Evolutionary conservation across 2,113 vertebrate genomes (phyloP).

Genomic region (Caloenas nicobarica): DNA sequence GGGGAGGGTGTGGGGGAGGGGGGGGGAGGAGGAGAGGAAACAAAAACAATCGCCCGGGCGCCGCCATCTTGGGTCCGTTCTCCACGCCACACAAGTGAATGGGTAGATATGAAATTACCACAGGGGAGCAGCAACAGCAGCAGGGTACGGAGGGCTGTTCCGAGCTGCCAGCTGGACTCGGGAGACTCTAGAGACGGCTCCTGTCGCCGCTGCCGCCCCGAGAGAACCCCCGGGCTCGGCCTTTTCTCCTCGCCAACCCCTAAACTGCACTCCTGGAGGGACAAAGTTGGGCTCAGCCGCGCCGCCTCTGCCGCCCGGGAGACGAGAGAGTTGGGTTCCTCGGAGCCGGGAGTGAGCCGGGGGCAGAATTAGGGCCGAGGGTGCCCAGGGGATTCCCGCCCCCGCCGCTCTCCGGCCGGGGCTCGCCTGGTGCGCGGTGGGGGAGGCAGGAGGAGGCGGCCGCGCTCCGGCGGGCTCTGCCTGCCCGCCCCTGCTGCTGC

Average conservation of each 20-base stretch:
- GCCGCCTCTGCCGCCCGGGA: conserved; percentile 22
- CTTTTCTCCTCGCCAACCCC: not conserved
- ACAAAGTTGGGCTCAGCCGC: conserved; percentile 51
- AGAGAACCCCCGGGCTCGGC: conserved; percentile 4
- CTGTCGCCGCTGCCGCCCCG: not conserved
- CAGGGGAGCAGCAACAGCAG: conserved; percentile 55
- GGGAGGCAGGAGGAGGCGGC: conserved; percentile 34
- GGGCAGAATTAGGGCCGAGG: conserved; percentile 47
- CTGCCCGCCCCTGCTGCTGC: conserved; percentile 4
- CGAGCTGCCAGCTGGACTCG: conserved; percentile 28
- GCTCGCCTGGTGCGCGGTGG: not conserved
- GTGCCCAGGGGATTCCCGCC: not conserved
- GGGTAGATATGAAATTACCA: conserved; percentile 74
- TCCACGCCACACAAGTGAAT: conserved; percentile 72
- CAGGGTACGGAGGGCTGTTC: conserved; percentile 45
- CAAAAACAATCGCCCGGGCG: conserved; percentile 83
- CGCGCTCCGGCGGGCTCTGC: not conserved
- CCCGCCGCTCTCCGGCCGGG: not conserved
- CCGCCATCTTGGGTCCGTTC: conserved; percentile 88
- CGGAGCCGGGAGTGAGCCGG: not conserved
- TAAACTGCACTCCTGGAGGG: conserved; percentile 44
- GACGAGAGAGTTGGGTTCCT: not conserved
- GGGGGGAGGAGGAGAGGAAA: conserved; percentile 67
- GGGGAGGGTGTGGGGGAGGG: not conserved
- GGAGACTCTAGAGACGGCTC: conserved; percentile 38